A percentile compares a stretch with the other conserved stretches of the same genome.
Evolutionary conservation across 2,888 invertebrate species (phyloP).

Genomic region (Cephalotes varians): DNA sequence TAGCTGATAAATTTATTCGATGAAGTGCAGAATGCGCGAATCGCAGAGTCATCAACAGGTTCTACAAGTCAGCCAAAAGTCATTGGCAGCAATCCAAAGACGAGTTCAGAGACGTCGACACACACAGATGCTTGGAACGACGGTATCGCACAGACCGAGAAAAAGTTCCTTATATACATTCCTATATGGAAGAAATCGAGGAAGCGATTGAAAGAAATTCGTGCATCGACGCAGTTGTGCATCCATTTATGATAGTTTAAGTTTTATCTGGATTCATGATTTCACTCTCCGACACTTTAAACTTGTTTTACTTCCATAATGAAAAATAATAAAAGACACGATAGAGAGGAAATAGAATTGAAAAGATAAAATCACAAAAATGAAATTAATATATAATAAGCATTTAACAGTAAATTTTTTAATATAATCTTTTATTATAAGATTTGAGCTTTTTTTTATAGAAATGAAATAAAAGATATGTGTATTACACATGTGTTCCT

Average conservation of each 20-base stretch:
- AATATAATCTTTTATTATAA: background rate
- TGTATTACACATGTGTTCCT: background rate
- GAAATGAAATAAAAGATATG: background rate
- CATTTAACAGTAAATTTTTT: background rate
- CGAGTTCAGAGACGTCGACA: constrained; percentile 60
- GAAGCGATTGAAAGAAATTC: constrained; percentile 31
- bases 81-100: constrained; percentile 80
- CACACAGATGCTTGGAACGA: constrained; percentile 72
- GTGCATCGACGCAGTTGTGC: constrained; percentile 4
- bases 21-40: constrained; percentile 29
- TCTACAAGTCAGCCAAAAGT: constrained; percentile 76
- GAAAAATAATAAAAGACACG: constrained; percentile 12
- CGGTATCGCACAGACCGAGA: constrained; percentile 11
- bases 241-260: constrained; percentile 31
- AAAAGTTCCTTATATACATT: constrained; percentile 50
- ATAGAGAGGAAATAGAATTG: background rate
- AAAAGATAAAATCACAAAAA: background rate
- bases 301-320: background rate
- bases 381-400: background rate
- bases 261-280: constrained; percentile 37
- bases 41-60: constrained; percentile 78
- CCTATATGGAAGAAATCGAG: constrained; percentile 5
- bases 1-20: background rate
- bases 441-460: background rate
- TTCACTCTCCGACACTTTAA: background rate